Conservation (phyloP, 2,888 invertebrate genomes). For the Cerastoderma edule region DNA sequence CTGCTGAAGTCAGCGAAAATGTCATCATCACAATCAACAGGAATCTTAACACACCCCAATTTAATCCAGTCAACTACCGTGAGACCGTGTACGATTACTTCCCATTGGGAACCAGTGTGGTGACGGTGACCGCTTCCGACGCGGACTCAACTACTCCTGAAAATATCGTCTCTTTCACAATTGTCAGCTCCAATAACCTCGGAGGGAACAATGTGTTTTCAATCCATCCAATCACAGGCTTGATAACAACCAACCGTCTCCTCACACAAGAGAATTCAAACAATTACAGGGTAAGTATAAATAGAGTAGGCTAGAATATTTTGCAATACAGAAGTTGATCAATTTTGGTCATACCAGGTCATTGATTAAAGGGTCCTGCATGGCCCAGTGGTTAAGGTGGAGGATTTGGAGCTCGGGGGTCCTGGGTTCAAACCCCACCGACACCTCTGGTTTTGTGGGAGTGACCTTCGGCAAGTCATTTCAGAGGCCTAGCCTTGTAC, state of each 20-base stretch:
- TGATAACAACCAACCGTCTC: conserved; percentile 92
- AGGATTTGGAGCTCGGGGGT: no score
- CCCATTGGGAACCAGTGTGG: conserved; percentile 71
- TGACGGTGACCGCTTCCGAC: conserved; percentile 74
- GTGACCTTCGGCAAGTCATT: no score
- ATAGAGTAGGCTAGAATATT: no score
- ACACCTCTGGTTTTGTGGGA: no score
- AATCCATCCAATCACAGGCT: conserved; percentile 91
- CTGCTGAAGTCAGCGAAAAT: conserved; percentile 64
- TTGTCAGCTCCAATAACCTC: conserved; percentile 35
- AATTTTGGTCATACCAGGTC: no score
- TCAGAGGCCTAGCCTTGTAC: no score
- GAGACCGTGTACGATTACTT: conserved; percentile 71
- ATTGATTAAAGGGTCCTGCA: no score
- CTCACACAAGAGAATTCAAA: conserved; percentile 83
- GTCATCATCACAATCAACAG: conserved; percentile 74
- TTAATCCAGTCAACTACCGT: conserved; percentile 61
- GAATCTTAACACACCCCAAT: conserved; percentile 76
- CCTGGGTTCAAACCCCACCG: no score
- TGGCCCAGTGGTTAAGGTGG: no score
- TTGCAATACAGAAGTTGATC: no score
- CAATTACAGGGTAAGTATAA: conserved; percentile 51
- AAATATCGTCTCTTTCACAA: conserved; percentile 64
- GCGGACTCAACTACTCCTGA: conserved; percentile 75
- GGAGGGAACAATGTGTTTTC: conserved; percentile 94